phyloP scores from a whole-genome alignment of 1,140 invertebrate genomes.

The Zelostemma sp. region DNA sequence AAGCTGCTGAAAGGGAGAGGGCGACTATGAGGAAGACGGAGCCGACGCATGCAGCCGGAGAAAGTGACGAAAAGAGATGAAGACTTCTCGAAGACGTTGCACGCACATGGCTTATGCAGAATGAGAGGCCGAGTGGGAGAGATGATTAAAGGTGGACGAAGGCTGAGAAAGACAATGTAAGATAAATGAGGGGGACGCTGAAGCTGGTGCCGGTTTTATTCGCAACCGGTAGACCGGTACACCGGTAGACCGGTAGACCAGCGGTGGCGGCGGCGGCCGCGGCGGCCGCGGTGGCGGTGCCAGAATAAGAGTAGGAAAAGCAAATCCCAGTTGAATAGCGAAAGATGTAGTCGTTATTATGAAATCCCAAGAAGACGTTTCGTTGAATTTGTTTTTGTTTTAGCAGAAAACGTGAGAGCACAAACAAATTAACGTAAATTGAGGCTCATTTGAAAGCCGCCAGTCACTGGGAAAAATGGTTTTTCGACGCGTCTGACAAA shows the following conservation, averaged over 20 bases:
- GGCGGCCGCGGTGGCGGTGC: no score
- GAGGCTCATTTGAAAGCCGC: not conserved
- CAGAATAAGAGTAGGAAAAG: conserved; percentile 3
- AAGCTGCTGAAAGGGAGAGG: not conserved
- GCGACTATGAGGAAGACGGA: not conserved
- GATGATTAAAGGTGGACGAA: conserved; percentile 28
- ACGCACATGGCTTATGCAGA: conserved; percentile 37
- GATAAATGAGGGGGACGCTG: conserved; percentile 30
- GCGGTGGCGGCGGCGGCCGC: no score
- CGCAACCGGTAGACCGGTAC: conserved; percentile 27
- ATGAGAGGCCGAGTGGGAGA: conserved; percentile 12
- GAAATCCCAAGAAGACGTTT: no score
- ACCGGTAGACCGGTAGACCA: no score
- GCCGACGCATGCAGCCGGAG: conserved; percentile 14
- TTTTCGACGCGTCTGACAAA: no score
- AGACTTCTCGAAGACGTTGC: conserved; percentile 8
- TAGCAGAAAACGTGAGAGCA: not conserved
- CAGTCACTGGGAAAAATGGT: no score
- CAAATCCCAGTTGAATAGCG: not conserved
- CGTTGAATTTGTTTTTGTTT: no score
- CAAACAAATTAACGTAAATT: not conserved
- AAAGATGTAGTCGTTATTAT: no score
- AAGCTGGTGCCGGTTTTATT: conserved; percentile 36
- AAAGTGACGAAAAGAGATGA: conserved; percentile 27
- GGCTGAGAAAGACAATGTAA: conserved; percentile 19